Percentiles rank a stretch among this genome's conserved stretches.
These are phyloP conservation scores for Limenitis camilla DNA, from an alignment of 2,888 invertebrate genomes.

Conservation along the genomic window DNA sequence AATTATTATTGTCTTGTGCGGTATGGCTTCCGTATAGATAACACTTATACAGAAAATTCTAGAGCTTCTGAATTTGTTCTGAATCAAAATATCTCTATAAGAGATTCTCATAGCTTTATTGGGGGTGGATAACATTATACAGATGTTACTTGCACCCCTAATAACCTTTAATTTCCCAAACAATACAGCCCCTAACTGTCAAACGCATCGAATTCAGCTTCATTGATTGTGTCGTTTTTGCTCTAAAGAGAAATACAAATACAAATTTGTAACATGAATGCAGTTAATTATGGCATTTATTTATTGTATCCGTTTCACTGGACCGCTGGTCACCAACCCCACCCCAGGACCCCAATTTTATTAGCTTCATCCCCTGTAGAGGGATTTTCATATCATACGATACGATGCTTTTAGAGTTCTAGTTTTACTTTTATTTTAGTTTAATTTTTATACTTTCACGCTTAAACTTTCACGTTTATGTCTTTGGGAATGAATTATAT, in stretches of 20 bases:
- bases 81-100: neutral
- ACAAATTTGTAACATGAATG: conserved; percentile 67
- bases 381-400: neutral
- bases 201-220: conserved; percentile 49
- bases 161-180: conserved; percentile 43
- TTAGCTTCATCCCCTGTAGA: conserved; percentile 44
- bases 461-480: no score
- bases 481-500: no score
- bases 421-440: no score
- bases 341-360: conserved; percentile 43
- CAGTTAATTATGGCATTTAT: conserved; percentile 66
- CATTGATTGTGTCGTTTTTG: conserved; percentile 27
- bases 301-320: conserved; percentile 67
- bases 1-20: no score
- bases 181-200: conserved; percentile 55
- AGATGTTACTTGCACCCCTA: conserved; percentile 27
- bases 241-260: conserved; percentile 42
- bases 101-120: neutral
- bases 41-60: no score
- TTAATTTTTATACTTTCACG: no score
- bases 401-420: no score
- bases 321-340: conserved; percentile 35
- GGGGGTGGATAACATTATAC: conserved; percentile 15
- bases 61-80: neutral
- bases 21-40: no score